A percentile compares a stretch with the other conserved stretches of the same genome.
These are phyloP conservation scores for Idaea biselata DNA, from an alignment of 2,888 invertebrate genomes.

Conservation along the genomic window DNA sequence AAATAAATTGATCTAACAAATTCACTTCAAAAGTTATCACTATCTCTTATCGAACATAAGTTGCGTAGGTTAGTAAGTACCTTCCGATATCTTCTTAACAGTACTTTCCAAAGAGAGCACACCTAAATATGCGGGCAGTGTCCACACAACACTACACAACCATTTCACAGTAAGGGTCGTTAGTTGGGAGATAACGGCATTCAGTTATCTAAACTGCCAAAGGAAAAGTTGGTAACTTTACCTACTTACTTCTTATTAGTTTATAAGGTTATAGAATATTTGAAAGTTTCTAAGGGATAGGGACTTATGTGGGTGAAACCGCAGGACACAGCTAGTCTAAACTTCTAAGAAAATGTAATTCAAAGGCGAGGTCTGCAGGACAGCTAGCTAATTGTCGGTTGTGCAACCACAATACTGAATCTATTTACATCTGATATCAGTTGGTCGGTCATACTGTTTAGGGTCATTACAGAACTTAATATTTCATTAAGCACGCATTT, in stretches of 20 bases:
- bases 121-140: not conserved
- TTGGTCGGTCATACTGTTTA: slow-evolving; percentile 19
- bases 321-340: no score
- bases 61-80: no score
- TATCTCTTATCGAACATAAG: no score
- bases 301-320: no score
- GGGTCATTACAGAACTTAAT: not conserved
- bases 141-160: not conserved
- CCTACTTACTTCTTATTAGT: slow-evolving; percentile 43
- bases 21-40: no score
- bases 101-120: not conserved
- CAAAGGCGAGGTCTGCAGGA: slow-evolving; percentile 39
- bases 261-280: slow-evolving; percentile 21
- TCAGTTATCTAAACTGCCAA: slow-evolving; percentile 49
- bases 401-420: slow-evolving; percentile 50
- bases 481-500: not conserved
- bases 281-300: no score
- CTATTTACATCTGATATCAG: slow-evolving; percentile 52
- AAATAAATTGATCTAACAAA: no score
- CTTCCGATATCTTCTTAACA: not conserved
- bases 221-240: slow-evolving; percentile 63
- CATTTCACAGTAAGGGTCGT: slow-evolving; percentile 12
- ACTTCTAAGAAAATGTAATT: slow-evolving; percentile 28
- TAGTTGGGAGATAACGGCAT: slow-evolving; percentile 51
- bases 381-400: slow-evolving; percentile 59